Conservation (phyloP, 2,113 vertebrate species). For the Anser cygnoides region DNA sequence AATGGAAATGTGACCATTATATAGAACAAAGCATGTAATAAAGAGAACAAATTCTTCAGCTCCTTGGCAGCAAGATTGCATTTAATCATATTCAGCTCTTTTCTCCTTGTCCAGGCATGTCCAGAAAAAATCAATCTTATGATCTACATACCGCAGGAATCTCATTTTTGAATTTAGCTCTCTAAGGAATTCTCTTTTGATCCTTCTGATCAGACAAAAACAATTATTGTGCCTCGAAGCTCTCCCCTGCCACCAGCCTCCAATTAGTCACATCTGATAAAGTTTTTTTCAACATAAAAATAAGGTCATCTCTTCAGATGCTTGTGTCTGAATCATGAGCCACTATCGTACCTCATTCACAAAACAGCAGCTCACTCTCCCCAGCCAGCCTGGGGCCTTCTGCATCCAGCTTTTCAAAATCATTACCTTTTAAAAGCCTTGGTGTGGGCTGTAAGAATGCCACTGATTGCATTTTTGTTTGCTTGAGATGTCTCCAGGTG, state of each 20-base stretch:
- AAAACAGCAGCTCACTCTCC: neutral
- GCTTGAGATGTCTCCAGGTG: neutral
- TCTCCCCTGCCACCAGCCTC: neutral
- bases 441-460: neutral
- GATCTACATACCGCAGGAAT: constrained; percentile 19
- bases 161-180: constrained; percentile 4
- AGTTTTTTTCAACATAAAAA: neutral
- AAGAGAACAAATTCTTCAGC: constrained; percentile 1
- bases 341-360: neutral
- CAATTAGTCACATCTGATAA: constrained; percentile 36
- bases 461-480: neutral
- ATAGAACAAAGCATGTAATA: neutral
- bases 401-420: neutral
- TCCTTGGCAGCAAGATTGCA: neutral
- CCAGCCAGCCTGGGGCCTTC: neutral
- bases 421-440: neutral
- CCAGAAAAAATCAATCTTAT: constrained; percentile 37
- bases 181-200: constrained; percentile 19
- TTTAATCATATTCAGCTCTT: constrained; percentile 17
- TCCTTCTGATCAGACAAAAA: constrained; percentile 45
- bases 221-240: constrained; percentile 40
- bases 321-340: neutral
- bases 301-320: neutral
- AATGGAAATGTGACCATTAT: neutral
- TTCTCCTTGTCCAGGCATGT: neutral